These are phyloP conservation scores for Aegotheles bennettii DNA, from an alignment of 2,113 vertebrate species.

Conservation along the genomic window DNA sequence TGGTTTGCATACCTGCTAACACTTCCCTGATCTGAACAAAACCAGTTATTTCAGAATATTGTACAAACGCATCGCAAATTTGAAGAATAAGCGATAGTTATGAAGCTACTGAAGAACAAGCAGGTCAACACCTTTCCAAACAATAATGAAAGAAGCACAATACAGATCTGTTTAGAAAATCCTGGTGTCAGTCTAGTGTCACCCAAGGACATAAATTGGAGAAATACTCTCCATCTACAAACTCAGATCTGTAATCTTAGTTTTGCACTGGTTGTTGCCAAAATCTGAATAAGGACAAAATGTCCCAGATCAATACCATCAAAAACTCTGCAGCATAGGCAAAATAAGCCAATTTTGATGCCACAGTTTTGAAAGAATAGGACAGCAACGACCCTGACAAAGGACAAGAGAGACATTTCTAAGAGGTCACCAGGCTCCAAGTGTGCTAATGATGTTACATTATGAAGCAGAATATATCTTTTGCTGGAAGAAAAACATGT, in stretches of 20 bases:
- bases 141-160: not conserved
- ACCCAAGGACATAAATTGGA: not conserved
- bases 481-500: not conserved
- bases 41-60: not conserved
- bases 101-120: not conserved
- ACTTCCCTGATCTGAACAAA: not conserved
- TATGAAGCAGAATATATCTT: rapidly evolving
- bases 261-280: not conserved
- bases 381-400: not conserved
- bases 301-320: not conserved
- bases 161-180: not conserved
- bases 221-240: not conserved
- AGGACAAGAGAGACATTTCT: not conserved
- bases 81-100: not conserved
- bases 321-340: not conserved
- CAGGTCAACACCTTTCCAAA: not conserved
- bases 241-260: not conserved
- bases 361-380: not conserved
- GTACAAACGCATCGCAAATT: not conserved
- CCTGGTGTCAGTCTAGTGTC: not conserved
- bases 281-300: not conserved
- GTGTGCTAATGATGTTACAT: not conserved
- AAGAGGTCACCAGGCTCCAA: not conserved
- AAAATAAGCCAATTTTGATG: not conserved
- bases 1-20: not conserved